Base-by-base conservation (phyloP, 2,888 invertebrate species). In the Orthosia gothica region DNA sequence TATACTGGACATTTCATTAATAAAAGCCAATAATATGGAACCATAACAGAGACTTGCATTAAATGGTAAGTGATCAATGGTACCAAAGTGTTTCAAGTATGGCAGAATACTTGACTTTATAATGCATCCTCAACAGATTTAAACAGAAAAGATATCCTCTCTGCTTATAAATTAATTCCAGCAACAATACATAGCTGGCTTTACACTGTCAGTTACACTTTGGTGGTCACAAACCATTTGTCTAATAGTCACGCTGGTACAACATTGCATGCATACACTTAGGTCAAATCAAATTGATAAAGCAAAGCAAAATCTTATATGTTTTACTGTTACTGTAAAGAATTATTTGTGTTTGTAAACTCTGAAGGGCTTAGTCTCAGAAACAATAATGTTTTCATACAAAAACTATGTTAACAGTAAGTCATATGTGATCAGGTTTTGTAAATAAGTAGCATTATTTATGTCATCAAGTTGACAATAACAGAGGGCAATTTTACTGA, bases 251-350 rank as follows among this genome's bases (percentile, higher is more conserved):
- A 70, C 58, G 63, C 64, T 73, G 74, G 74, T 74, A 66, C 47
- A 67, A 64, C n/a, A 72, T 62, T 49, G 65, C 79, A 85, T 79
- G 76, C 83, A 64, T 63, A 72, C 61, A 75, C 13, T 59, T 62
- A 68, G 16, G 81, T 65, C 52, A 64, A 75, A 76, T 57, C 54
- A 72, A 69, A 68, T 70, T 62, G n/a, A 59, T 64, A 54, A 72
- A 82, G 80, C 68, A 74, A 68, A 72, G 61, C 64, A 70, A 66
- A 77, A 68, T 65, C 67, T 75, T 80, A 69, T 71, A 81, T 81
- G 67, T 72, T 70, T 84, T 77, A 81, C 71, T 79, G 80, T 79
- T 79, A 66, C 12, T 62, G 12, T 47, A 50, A 16, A 59, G 0
- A 32, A 52, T 68, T 26, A 57, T 64, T 66, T 18, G 18, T 59